Base-by-base conservation (phyloP, 30 jellyfish, hydroid and myxozoan species). In the Pseudorhiza aurosa region DNA sequence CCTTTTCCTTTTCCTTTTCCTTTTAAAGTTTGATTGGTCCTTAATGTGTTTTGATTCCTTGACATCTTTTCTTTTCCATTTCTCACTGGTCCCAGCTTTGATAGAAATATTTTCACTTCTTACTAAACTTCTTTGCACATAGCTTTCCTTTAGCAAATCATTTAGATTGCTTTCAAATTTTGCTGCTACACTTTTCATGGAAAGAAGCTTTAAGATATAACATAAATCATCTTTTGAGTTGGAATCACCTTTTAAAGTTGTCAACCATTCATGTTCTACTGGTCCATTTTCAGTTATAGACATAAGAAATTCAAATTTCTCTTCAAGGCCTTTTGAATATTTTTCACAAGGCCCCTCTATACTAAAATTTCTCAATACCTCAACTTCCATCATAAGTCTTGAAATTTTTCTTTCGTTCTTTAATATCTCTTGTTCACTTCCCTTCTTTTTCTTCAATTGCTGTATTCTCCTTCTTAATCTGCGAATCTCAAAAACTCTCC, bases 401-500 rank as follows among this genome's bases (percentile, higher is more conserved):
- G 59, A 31, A 22, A 37, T 26, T 36, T 81, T 81, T 57, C 93
- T 81, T 15, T 65, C 76, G 46, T 81, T 81, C 63, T 68, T 69
- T 17, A 62, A 45, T 8, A n/a, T 28, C 69, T 81, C 79, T 37
- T 22, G 30, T 8, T 51, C 79, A 81, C 8, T 69, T 36, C 93
- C 93, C 51, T 56, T 65, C 42, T 81, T 81, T 35, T 14, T 56
- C 58, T 58, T 32, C 0, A 81, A 72, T 6, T 50, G 19, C 37
- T 69, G 63, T 47, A 68, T 57, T 29, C 85, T 68, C 27, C 86
- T 51, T 9, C 45, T 37, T 33, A 65, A 8, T 51, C 29, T 51
- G 0, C 82, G 86, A 10, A 81, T 58, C 68, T 81, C 86, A 53
- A 62, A 65, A 7, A 69, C 78, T 51, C 85, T 81, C 11, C 80